Evolutionary conservation across 2,888 invertebrate species (phyloP).

Genomic region (Ophioninae sp.): DNA sequence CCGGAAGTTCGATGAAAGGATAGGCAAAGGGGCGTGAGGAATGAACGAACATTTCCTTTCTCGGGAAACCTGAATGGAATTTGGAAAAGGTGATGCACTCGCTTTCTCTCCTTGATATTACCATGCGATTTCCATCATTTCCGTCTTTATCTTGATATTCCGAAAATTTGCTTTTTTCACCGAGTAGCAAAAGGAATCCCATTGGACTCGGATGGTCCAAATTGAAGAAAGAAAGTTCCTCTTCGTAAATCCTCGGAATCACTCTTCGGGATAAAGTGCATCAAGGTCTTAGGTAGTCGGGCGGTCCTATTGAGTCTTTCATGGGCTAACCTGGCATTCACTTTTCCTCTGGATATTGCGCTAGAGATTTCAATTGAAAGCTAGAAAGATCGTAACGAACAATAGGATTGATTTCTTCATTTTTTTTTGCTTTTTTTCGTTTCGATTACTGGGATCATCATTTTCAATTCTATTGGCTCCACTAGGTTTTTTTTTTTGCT

Average conservation of each 20-base stretch:
- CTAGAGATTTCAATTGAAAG: slow-evolving; percentile 21
- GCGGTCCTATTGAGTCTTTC: slow-evolving; percentile 12
- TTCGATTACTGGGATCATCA: neutral
- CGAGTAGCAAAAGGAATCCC: neutral
- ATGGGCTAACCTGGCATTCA: slow-evolving; percentile 8
- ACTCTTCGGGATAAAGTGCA: slow-evolving; percentile 9
- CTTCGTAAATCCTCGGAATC: slow-evolving; percentile 4
- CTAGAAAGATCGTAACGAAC: neutral
- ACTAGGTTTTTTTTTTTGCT: neutral
- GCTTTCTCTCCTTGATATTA: neutral
- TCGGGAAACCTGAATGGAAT: neutral
- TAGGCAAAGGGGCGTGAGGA: slow-evolving; percentile 1
- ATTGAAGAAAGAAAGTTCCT: neutral
- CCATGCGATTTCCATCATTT: neutral
- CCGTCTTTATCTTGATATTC: neutral
- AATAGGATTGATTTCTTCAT: slow-evolving; percentile 5
- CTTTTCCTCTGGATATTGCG: slow-evolving; percentile 24
- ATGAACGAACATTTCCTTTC: neutral
- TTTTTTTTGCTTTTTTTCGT: neutral
- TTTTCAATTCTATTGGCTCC: neutral
- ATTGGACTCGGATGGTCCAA: neutral
- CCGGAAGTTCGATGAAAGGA: slow-evolving; percentile 24
- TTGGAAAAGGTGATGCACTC: neutral
- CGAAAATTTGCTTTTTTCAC: neutral
- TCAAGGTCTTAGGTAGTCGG: slow-evolving; percentile 11